Percentiles rank a stretch among this genome's conserved stretches.
phyloP scores from a whole-genome alignment of 2,888 invertebrate species.

The Trypoxylon attenuatum region DNA sequence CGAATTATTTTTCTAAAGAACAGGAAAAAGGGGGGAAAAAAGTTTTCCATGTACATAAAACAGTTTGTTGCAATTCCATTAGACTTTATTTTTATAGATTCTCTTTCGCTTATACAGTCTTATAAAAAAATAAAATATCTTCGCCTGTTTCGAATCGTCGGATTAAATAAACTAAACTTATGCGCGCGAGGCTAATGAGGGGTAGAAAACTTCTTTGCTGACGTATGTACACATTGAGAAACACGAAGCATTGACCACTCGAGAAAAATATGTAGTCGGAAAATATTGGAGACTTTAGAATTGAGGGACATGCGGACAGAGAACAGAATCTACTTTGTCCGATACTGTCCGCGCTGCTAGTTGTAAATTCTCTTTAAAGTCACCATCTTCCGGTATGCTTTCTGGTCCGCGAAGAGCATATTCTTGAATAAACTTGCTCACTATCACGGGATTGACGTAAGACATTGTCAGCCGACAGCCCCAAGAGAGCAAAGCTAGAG shows the following conservation, averaged over 20 bases:
- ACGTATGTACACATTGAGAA: neutral
- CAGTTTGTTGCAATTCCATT: constrained; percentile 1
- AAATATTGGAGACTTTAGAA: neutral
- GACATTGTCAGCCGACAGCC: constrained; percentile 84
- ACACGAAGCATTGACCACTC: neutral
- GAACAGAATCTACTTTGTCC: constrained; percentile 71
- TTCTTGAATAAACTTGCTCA: constrained; percentile 79
- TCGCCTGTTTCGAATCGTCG: neutral
- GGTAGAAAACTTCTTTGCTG: neutral
- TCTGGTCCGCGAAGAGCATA: constrained; percentile 80
- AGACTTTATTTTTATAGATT: neutral
- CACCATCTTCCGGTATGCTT: constrained; percentile 73
- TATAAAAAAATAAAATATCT: neutral
- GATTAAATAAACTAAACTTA: neutral
- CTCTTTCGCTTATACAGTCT: neutral
- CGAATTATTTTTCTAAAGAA: neutral
- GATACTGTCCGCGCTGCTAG: constrained; percentile 74
- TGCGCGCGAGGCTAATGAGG: neutral
- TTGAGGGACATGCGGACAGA: constrained; percentile 71
- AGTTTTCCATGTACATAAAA: too few relatives aligned
- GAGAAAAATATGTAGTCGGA: neutral
- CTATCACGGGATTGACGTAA: constrained; percentile 77
- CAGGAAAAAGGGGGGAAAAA: neutral
- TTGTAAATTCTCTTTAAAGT: constrained; percentile 75
- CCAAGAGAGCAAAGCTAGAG: constrained; percentile 85